phyloP scores from a whole-genome alignment of 30 jellyfish, hydroid and myxozoan species.

The Nemopilema nomurai region DNA sequence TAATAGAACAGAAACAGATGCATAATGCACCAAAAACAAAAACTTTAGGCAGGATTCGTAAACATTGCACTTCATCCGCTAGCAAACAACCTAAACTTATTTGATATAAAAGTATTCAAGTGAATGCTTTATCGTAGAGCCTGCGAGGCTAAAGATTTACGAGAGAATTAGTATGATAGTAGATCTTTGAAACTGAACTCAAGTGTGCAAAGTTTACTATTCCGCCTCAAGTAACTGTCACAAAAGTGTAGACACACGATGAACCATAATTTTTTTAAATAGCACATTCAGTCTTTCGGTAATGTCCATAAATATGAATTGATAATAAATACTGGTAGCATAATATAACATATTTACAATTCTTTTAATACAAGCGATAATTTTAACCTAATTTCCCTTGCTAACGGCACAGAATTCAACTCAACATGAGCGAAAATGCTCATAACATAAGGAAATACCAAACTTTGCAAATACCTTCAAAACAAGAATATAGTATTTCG shows the following conservation, averaged over 20 bases:
- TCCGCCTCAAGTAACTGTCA: neutral
- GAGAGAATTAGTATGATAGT: neutral
- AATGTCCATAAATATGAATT: constrained; percentile 36
- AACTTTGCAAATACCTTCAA: neutral
- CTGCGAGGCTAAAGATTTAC: too few species aligned
- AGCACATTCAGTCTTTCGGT: neutral
- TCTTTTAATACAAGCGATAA: constrained; percentile 36
- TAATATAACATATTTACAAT: constrained; percentile 23
- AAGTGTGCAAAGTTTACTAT: neutral
- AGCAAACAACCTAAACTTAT: too few species aligned
- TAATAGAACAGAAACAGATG: neutral
- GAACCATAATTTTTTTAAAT: neutral
- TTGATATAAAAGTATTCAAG: too few species aligned
- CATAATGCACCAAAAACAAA: neutral
- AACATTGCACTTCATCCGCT: too few species aligned
- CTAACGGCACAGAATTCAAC: neutral
- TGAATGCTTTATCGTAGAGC: too few species aligned
- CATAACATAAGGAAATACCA: neutral
- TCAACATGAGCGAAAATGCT: neutral
- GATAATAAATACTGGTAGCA: constrained; percentile 27
- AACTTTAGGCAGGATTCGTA: neutral
- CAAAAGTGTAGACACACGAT: neutral
- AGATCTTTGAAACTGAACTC: neutral
- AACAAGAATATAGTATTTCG: neutral
- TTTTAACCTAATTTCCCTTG: neutral